phyloP scores from a whole-genome alignment of 2,888 invertebrate genomes.

The Conomelus anceps region DNA sequence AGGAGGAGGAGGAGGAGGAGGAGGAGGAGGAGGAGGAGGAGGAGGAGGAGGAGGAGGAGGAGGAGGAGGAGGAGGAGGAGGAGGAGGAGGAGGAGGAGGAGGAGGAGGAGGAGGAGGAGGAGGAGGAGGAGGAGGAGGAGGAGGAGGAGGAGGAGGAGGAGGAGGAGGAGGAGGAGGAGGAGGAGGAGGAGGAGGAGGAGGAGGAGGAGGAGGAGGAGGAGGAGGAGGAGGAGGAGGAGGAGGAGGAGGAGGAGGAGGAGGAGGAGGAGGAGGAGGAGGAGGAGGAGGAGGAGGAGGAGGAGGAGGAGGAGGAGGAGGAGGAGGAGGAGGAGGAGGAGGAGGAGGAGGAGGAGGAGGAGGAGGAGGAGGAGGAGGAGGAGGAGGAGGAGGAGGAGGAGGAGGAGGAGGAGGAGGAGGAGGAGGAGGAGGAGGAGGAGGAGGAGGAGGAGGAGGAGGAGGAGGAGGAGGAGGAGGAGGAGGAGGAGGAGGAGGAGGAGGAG shows the following conservation, averaged over 20 bases:
- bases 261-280: slow-evolving; percentile 8
- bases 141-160: no score
- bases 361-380: slow-evolving; percentile 36
- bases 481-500: no score
- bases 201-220: neutral
- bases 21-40: no score
- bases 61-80: no score
- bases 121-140: no score
- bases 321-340: slow-evolving; percentile 18
- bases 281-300: slow-evolving; percentile 17
- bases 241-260: slow-evolving; percentile 10
- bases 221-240: slow-evolving; percentile 21
- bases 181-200: neutral
- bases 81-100: no score
- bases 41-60: no score
- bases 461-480: no score
- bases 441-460: neutral
- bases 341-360: slow-evolving; percentile 31
- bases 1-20: neutral
- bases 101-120: no score
- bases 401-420: neutral
- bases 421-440: neutral
- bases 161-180: no score
- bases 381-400: no score
- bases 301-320: slow-evolving; percentile 25